Evolutionary conservation across 1,140 invertebrate genomes (phyloP), one percentile per base, ranked within the genome.

Genomic region (Drosophila orena): DNA sequence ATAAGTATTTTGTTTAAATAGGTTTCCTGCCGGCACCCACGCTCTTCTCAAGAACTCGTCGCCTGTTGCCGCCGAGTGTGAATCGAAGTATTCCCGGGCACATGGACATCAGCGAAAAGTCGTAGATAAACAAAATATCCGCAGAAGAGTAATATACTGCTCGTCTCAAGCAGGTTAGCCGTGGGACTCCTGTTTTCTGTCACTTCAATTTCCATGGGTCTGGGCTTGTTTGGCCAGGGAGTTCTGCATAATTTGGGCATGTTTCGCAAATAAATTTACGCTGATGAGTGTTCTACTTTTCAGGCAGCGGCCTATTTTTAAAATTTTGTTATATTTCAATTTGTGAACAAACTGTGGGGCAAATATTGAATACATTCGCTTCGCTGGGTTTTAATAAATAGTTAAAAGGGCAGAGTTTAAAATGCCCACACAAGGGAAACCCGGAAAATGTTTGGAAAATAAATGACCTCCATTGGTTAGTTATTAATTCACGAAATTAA

Each of bases 1-100:
- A 84, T 79, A 84, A 88, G 84, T 83, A 84, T 72, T 90, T 73
- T 89, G 85, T 89, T 89, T 89, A 90, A 89, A 89, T 89, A 89
- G 84, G 84, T 79, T 83, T 66, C 66, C 64, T 74, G 50, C 66
- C 62, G 49, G 53, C 72, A 37, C 72, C 64, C 55, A 50, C 8
- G 8, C 30, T 30, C 30, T 30, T 56, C 74, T 57, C 30, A 34
- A 24, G 50, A 12, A 42, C 50, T 44, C 34, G 42, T 15, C 47
- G 20, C 53, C 53, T 27, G 40, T 43, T 75, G 70, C 64, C 40
- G 15, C 52, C 34, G 38, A 55, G 53, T 75, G 73, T 61, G 56
- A 73, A 80, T 80, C 55, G 64, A 83, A 79, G 79, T 79, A 70
- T 75, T 58, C 55, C 35, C 14, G 35, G 50, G 35, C 38, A 77